Evolutionary conservation across 2,113 vertebrate species (phyloP).

Genomic region (Nymphicus hollandicus): DNA sequence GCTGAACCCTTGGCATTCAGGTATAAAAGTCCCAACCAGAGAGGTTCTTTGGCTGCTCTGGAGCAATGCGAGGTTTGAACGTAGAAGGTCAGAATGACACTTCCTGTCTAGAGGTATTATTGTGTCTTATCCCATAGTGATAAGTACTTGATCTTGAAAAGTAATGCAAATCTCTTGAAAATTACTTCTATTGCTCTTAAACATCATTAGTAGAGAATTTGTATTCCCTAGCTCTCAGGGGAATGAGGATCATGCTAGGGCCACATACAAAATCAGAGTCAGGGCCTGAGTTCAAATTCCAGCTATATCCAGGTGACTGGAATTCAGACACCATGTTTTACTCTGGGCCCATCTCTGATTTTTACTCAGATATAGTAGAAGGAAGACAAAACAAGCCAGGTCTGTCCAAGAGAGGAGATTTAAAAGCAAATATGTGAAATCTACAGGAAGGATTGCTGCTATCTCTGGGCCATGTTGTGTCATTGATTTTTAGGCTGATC

Average conservation of each 20-base stretch:
- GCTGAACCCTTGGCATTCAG: neutral
- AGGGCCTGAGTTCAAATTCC: neutral
- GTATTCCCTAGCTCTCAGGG: neutral
- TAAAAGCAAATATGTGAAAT: slow-evolving; percentile 27
- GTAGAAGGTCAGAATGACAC: neutral
- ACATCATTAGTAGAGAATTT: neutral
- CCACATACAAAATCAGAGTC: neutral
- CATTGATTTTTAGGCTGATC: slow-evolving; percentile 53
- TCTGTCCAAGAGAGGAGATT: slow-evolving; percentile 7
- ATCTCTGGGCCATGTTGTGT: slow-evolving; percentile 32
- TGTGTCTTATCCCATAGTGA: neutral
- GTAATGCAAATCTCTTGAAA: neutral
- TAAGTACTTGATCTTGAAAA: neutral
- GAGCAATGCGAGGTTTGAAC: neutral
- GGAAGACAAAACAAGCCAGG: neutral
- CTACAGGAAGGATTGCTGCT: slow-evolving; percentile 46
- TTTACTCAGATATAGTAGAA: neutral
- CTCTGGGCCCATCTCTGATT: neutral
- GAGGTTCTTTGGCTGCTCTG: neutral
- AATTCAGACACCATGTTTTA: neutral
- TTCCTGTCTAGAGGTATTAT: neutral
- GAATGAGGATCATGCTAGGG: neutral
- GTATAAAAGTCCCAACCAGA: neutral
- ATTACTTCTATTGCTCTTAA: neutral
- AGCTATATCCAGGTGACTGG: neutral